Base-by-base conservation (phyloP, 2,888 invertebrate species). In the Drosophila setosimentum region DNA sequence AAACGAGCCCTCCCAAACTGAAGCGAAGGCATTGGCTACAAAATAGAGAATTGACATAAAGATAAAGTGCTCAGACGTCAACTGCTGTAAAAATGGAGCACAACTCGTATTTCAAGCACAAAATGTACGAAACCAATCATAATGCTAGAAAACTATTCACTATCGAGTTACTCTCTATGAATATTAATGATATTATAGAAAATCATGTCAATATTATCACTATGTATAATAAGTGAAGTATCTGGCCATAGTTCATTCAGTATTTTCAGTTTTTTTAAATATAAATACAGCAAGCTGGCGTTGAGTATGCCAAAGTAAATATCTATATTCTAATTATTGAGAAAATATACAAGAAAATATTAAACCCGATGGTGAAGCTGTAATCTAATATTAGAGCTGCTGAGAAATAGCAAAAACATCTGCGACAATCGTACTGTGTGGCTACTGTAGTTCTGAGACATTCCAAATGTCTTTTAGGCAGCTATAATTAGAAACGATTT, bases 1-100 rank as follows among this genome's bases (percentile, higher is more conserved):
- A 57, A 51, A 37, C 30, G 50, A 59, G 55, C 40, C 73, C 57
- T 57, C 33, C 64, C 66, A 35, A 71, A 48, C 61, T 33, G 58
- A 66, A 78, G 33, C 24, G 60, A 60, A 51, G 24, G 32, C 37
- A 49, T 24, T 42, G 60, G 32, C 45, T 60, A 60, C 53, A 63
- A 64, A 51, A 48, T 29, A 51, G 51, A 64, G 40, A 73, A 76
- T 68, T 75, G 83, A 86, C 89, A 90, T 88, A 83, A 78, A 86
- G 89, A 88, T 87, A 87, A 90, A 89, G 76, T 77, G 82, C 79
- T 74, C 73, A 73, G 73, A 65, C 76, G 73, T 82, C 78, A 67
- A 66, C 73, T 73, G 74, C 62, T 86, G 78, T 78, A 57, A 74
- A 69, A 69, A 71, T 70, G 63, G 59, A 49, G 63, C 55, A 29